phyloP scores from a whole-genome alignment of 2,888 invertebrate genomes.

The Aleiodes leptofemur region DNA sequence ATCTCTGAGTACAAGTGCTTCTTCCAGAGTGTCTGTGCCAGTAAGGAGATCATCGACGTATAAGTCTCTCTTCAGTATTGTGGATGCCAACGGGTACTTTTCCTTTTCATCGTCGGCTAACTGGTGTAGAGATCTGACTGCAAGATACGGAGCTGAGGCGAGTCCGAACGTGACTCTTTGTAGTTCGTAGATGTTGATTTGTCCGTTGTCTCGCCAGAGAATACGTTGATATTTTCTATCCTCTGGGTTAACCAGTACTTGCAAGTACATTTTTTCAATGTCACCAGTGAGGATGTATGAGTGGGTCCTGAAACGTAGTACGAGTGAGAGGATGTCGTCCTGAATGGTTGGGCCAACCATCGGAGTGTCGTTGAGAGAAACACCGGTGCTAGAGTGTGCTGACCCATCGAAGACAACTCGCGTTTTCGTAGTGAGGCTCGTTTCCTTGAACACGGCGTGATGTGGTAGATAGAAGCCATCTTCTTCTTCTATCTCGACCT shows the following conservation, averaged over 20 bases:
- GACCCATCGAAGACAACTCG: slow-evolving; percentile 65
- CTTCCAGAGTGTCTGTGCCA: slow-evolving; percentile 32
- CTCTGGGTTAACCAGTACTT: slow-evolving; percentile 49
- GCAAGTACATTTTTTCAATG: slow-evolving; percentile 62
- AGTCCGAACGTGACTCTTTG: slow-evolving; percentile 61
- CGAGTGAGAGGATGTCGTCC: slow-evolving; percentile 53
- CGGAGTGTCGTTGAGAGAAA: slow-evolving; percentile 60
- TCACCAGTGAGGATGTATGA: slow-evolving; percentile 60
- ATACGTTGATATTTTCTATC: slow-evolving; percentile 61
- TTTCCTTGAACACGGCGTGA: slow-evolving; percentile 58
- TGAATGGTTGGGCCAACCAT: slow-evolving; percentile 59
- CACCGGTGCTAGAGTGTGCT: slow-evolving; percentile 51
- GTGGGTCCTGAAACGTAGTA: slow-evolving; percentile 57
- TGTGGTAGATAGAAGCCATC: slow-evolving; percentile 56
- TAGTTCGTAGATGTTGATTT: slow-evolving; percentile 47
- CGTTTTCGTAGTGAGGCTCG: slow-evolving; percentile 59
- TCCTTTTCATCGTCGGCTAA: slow-evolving; percentile 42
- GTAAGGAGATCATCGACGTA: slow-evolving; percentile 53
- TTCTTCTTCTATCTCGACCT: neutral
- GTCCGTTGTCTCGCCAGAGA: slow-evolving; percentile 57
- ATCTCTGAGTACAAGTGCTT: slow-evolving; percentile 39
- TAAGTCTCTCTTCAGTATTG: slow-evolving; percentile 38
- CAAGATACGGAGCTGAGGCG: slow-evolving; percentile 58
- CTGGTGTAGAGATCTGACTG: slow-evolving; percentile 47
- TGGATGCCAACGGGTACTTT: slow-evolving; percentile 21